phyloP scores from a whole-genome alignment of 2,113 vertebrate species.

The Eira barbara region DNA sequence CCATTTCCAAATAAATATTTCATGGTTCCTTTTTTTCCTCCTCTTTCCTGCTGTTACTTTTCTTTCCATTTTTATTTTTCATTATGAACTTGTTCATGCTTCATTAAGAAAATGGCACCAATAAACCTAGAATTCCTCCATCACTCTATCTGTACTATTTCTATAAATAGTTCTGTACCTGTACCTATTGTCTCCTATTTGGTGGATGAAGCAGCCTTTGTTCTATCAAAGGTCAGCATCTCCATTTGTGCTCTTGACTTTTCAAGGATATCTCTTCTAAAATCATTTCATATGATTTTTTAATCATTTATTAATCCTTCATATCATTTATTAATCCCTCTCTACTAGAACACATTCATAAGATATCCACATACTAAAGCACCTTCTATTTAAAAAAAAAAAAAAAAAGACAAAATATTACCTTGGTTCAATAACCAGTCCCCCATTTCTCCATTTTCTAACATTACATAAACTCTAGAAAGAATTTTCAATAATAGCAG shows the following conservation, averaged over 20 bases:
- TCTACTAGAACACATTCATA: not conserved
- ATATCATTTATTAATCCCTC: not conserved
- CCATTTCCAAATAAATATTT: not conserved
- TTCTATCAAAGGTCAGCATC: fast-evolving
- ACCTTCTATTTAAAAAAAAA: not conserved
- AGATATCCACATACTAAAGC: not conserved
- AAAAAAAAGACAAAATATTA: not conserved
- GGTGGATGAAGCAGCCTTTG: fast-evolving
- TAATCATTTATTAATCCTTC: not conserved
- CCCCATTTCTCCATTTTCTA: not conserved
- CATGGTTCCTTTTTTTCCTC: not conserved
- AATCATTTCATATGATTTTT: not conserved
- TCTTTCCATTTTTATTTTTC: not conserved
- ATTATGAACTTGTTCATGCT: not conserved
- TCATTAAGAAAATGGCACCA: not conserved
- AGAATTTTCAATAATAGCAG: not conserved
- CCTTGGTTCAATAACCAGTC: not conserved
- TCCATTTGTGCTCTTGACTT: not conserved
- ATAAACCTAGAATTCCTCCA: not conserved
- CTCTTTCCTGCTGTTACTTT: not conserved
- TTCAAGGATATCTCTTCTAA: not conserved
- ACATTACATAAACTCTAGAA: not conserved
- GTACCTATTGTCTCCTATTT: not conserved
- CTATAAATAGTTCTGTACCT: not conserved
- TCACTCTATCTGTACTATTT: not conserved